phyloP scores from a whole-genome alignment of 2,113 vertebrate genomes.

The Pavo muticus region DNA sequence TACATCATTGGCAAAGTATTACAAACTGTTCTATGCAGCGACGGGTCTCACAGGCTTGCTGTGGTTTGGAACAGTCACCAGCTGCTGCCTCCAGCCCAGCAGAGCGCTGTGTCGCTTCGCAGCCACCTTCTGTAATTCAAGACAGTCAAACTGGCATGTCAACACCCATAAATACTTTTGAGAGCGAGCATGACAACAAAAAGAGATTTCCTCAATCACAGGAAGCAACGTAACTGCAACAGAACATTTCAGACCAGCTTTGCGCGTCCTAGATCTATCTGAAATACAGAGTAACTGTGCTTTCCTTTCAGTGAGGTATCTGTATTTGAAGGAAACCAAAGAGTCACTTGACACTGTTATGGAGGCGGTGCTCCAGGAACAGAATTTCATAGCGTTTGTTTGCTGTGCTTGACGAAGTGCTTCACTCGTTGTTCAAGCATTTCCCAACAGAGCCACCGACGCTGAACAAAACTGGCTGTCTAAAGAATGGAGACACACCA shows the following conservation, averaged over 20 bases:
- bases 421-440: conserved; percentile 52
- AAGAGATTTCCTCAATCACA: conserved; percentile 47
- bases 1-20: conserved; percentile 84
- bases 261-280: conserved; percentile 59
- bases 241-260: conserved; percentile 49
- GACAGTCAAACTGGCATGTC: conserved; percentile 71
- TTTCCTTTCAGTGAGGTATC: conserved; percentile 83
- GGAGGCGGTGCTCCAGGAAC: conserved; percentile 47
- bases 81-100: conserved; percentile 61
- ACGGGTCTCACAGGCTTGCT: conserved; percentile 27
- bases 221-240: conserved; percentile 66
- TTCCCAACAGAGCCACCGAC: conserved; percentile 71
- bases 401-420: conserved; percentile 77
- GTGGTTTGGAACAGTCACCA: conserved; percentile 50
- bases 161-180: conserved; percentile 66
- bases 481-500: conserved; percentile 49
- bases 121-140: conserved; percentile 59
- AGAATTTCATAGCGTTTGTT: conserved; percentile 59
- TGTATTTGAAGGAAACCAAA: conserved; percentile 65
- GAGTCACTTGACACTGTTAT: conserved; percentile 49
- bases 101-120: conserved; percentile 40
- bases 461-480: conserved; percentile 34
- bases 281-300: conserved; percentile 79
- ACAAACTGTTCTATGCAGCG: conserved; percentile 53
- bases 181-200: conserved; percentile 62